Base-by-base conservation (phyloP, 53 echinoderm and acorn worm species). In the Apostichopus leukothele region DNA sequence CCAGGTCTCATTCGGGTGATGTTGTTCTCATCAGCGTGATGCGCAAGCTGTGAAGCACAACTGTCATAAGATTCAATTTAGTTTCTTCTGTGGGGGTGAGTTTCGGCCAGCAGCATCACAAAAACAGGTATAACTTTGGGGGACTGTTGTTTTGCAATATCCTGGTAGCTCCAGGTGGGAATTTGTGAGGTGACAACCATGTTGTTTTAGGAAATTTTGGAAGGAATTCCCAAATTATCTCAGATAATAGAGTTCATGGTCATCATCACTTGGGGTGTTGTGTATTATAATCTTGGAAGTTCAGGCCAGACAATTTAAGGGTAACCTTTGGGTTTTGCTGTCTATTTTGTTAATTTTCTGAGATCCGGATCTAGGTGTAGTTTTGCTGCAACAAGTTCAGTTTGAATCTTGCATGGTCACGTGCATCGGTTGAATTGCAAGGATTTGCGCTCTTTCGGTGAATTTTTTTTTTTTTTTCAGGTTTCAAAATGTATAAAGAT, bases 61-160 rank as follows among this genome's bases (percentile, higher is more conserved):
- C 86, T 86, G 86, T 67, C 67, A 23, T 67, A 50, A 67, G 52
- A 86, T 86, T 86, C 86, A 86, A 86, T 86, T 86, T 86, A 86
- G 63, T 66, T 12, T 26, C 54, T 81, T 53, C 81, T 59, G 81
- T 54, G 81, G 81, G 81, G 59, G 81, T 81, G 60, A 81, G 55
- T 81, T 21, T 54, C 81, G 53, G 55, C 20, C 54, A 59, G 20
- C 81, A 54, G 55, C 59, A 25, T 54, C 79, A n/a, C 81, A 20
- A 14, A 81, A 52, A 81, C 55, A 59, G 81, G 81, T 81, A 81
- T 59, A 20, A 71, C 71, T 71, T 71, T 81, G 19, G 50, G 81
- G 11, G 81, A 20, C 81, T 81, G 81, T 81, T 81, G 81, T 81
- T 79, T 71, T 81, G 53, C 55, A 81, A 81, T 81, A n/a, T 59